Conservation (phyloP, 1,140 invertebrate species). For the Penaeus indicus region DNA sequence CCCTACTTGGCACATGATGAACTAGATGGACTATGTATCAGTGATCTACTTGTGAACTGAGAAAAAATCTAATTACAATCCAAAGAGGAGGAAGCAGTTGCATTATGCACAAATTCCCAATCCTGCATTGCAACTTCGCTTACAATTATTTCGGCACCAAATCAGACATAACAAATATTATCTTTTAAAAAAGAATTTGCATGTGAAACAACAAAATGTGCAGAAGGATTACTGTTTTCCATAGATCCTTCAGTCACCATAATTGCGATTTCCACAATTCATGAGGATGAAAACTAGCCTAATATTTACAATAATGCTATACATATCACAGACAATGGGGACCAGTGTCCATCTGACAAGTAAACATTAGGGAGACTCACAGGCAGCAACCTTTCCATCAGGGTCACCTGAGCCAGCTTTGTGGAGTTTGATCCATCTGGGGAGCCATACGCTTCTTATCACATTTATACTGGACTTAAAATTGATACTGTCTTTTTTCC, state of each 20-base stretch:
- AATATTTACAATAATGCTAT: conserved; percentile 56
- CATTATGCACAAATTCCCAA: no score
- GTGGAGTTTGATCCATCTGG: conserved; percentile 39
- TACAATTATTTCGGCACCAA: no score
- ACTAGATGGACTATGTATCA: no score
- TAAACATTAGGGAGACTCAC: background rate
- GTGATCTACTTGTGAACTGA: no score
- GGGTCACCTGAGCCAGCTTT: conserved; percentile 27
- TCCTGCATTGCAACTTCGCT: no score
- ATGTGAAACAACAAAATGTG: no score
- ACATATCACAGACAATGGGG: conserved; percentile 54
- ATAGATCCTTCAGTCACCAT: background rate
- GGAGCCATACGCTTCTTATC: conserved; percentile 44
- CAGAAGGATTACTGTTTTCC: background rate
- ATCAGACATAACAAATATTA: no score
- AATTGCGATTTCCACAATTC: background rate
- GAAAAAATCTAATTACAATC: no score
- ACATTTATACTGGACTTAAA: conserved; percentile 45
- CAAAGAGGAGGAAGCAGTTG: no score
- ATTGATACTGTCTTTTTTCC: conserved; percentile 68
- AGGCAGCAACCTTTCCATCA: conserved; percentile 7
- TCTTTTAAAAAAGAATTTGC: no score
- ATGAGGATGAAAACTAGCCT: conserved; percentile 48
- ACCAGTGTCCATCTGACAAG: conserved; percentile 54
- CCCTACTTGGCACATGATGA: no score